Percentiles rank a stretch among this genome's conserved stretches.
phyloP scores from a whole-genome alignment of 92 coral and sea anemone species.

The Epizoanthus stellaris region DNA sequence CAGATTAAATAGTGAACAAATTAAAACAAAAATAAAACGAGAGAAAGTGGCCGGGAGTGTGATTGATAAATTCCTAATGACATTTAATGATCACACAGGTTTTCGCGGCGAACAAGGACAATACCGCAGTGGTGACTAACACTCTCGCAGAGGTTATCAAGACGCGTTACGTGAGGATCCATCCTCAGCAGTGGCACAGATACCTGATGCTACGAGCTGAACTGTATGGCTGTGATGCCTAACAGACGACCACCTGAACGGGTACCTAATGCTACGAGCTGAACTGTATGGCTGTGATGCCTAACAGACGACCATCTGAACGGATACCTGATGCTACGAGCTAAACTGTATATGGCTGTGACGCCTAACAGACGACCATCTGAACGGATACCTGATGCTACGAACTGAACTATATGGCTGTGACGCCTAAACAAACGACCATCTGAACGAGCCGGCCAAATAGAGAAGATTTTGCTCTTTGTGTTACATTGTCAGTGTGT shows the following conservation, averaged over 20 bases:
- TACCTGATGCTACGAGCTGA: conserved; percentile 29
- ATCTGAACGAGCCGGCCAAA: no score
- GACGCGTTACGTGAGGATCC: conserved; percentile 26
- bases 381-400: neutral
- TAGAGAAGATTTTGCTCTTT: no score
- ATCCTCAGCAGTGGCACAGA: neutral
- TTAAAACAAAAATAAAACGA: neutral
- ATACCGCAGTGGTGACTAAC: neutral
- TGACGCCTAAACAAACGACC: neutral
- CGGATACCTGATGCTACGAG: neutral
- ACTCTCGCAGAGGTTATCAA: conserved; percentile 16
- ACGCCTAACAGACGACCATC: neutral
- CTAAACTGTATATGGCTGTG: conserved; percentile 17
- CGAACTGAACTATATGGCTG: conserved; percentile 13
- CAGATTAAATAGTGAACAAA: neutral
- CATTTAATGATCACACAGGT: neutral
- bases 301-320: neutral
- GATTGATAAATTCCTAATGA: no score
- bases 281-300: conserved; percentile 19
- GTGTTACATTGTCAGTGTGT: no score
- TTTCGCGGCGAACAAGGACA: conserved; percentile 20
- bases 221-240: conserved; percentile 16
- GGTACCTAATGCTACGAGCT: neutral
- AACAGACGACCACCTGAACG: neutral
- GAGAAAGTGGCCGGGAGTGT: neutral